phyloP scores from a whole-genome alignment of 30 jellyfish, hydroid and myxozoan genomes.

The Aurelia aurita complex sp. Pacific region DNA sequence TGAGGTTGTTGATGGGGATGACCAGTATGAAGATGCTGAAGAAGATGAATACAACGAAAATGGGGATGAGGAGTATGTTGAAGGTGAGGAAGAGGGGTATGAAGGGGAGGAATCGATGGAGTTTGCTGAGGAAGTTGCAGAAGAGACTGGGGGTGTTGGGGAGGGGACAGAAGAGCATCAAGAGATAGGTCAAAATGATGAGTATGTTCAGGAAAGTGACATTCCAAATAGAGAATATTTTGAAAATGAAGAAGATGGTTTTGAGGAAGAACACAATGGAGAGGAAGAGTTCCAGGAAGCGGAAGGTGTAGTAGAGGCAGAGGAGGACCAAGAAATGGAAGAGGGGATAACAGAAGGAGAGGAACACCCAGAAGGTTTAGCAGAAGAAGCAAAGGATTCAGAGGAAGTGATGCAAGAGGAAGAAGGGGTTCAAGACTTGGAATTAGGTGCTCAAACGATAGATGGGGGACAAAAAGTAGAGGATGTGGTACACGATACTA shows the following conservation, averaged over 20 bases:
- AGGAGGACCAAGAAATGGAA: background rate
- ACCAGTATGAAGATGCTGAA: conserved; percentile 29
- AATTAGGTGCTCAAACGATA: too few species aligned
- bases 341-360: conserved; percentile 20
- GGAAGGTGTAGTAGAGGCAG: background rate
- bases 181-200: background rate
- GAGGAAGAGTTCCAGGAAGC: conserved; percentile 13
- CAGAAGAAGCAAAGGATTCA: background rate
- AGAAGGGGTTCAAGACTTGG: background rate
- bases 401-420: conserved; percentile 6
- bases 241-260: conserved; percentile 3
- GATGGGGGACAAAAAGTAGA: too few species aligned
- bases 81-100: conserved; percentile 1
- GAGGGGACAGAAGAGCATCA: too few species aligned
- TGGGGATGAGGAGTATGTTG: conserved; percentile 22
- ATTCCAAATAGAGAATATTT: background rate
- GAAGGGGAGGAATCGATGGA: conserved; percentile 16
- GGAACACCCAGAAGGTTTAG: background rate
- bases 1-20: conserved; percentile 30
- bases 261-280: conserved; percentile 3
- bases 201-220: background rate
- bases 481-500: too few species aligned
- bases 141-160: conserved; percentile 24
- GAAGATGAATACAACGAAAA: conserved; percentile 10
- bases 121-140: conserved; percentile 16